These are phyloP conservation scores for Empidonax alnorum DNA, from an alignment of 2,113 vertebrate species.

Conservation along the genomic window DNA sequence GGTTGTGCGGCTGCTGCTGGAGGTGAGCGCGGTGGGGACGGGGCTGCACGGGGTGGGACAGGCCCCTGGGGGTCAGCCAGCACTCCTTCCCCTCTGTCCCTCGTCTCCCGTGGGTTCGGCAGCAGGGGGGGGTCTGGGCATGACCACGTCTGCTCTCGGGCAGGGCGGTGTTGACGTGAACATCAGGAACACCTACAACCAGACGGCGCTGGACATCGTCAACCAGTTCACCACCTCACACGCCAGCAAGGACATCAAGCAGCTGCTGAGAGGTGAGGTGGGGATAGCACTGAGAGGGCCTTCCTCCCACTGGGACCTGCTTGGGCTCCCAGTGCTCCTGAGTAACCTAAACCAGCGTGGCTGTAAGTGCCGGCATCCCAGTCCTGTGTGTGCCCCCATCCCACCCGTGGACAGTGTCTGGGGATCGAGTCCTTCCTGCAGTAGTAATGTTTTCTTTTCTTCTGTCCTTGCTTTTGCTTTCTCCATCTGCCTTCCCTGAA, in stretches of 20 bases:
- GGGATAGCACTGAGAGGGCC: neutral
- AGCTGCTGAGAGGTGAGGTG: slow-evolving; percentile 89
- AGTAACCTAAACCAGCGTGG: neutral
- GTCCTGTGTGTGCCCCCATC: rapidly evolving
- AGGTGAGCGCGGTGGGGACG: slow-evolving; percentile 68
- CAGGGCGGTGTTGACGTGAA: slow-evolving; percentile 93
- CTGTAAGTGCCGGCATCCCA: neutral
- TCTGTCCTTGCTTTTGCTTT: neutral
- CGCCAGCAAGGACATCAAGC: slow-evolving; percentile 97
- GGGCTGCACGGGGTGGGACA: neutral
- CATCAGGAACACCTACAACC: slow-evolving; percentile 95
- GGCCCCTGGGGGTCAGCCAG: neutral
- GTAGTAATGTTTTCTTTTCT: slow-evolving; percentile 3
- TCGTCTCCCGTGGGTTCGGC: rapidly evolving
- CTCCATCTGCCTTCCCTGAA: neutral
- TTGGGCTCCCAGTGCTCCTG: neutral
- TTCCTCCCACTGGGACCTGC: neutral
- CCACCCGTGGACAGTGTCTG: too few species aligned
- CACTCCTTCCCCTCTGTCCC: rapidly evolving
- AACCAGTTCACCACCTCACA: slow-evolving; percentile 98
- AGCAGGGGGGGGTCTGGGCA: neutral
- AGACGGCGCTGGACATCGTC: slow-evolving; percentile 96
- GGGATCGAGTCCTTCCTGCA: neutral
- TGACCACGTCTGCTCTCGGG: neutral
- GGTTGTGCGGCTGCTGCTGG: slow-evolving; percentile 90